phyloP scores from a whole-genome alignment of 2,888 invertebrate genomes.

The Eulithis testata region DNA sequence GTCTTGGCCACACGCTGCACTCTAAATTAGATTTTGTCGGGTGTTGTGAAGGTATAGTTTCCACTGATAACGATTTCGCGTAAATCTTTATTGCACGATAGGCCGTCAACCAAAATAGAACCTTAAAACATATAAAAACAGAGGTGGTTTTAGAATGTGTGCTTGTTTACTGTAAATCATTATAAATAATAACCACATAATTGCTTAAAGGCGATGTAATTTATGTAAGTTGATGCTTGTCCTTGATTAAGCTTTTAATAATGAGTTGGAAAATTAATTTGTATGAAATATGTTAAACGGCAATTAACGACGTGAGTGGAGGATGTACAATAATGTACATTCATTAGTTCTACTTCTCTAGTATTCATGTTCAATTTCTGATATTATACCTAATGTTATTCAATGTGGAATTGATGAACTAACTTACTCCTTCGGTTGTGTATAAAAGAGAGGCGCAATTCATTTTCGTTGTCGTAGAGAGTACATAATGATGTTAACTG shows the following conservation, averaged over 20 bases:
- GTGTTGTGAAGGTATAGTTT: neutral
- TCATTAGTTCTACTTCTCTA: too few relatives aligned
- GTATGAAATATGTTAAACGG: slow-evolving; percentile 25
- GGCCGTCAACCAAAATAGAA: neutral
- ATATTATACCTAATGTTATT: too few relatives aligned
- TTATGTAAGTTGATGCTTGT: slow-evolving; percentile 36
- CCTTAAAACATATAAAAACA: neutral
- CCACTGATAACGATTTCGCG: slow-evolving; percentile 1
- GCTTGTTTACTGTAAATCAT: slow-evolving; percentile 24
- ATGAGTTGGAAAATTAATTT: slow-evolving; percentile 37
- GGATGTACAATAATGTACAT: neutral
- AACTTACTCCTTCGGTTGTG: too few relatives aligned
- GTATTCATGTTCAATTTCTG: too few relatives aligned
- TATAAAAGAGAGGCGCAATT: too few relatives aligned
- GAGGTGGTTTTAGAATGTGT: neutral
- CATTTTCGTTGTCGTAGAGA: too few relatives aligned
- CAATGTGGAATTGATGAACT: too few relatives aligned
- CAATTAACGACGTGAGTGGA: slow-evolving; percentile 11
- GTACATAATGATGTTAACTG: too few relatives aligned
- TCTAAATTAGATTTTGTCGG: slow-evolving; percentile 1
- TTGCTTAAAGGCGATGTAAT: slow-evolving; percentile 37
- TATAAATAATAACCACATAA: slow-evolving; percentile 36
- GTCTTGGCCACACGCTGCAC: slow-evolving; percentile 8
- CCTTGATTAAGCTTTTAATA: slow-evolving; percentile 35
- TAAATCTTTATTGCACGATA: slow-evolving; percentile 14